phyloP scores from a whole-genome alignment of 2,888 invertebrate species.

The Cephus pygmeus region DNA sequence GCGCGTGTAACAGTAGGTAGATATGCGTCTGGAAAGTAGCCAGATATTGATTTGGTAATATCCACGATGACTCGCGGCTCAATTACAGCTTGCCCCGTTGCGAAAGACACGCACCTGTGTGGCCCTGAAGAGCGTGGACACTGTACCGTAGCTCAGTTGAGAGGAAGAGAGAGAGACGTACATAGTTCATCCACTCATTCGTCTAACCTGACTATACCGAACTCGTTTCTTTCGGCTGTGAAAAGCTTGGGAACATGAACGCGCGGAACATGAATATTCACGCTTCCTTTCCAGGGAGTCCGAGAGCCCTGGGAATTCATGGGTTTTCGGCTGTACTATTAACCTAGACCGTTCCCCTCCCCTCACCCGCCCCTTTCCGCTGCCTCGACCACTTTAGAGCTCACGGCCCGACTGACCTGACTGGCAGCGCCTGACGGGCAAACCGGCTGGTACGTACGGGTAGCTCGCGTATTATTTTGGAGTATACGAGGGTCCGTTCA shows the following conservation, averaged over 20 bases:
- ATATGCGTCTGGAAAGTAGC: not conserved
- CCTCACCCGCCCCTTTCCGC: fast-evolving
- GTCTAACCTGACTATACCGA: not conserved
- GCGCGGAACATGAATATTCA: not conserved
- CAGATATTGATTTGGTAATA: constrained; percentile 11
- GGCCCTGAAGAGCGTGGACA: not conserved
- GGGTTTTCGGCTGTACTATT: not conserved
- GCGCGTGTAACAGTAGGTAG: not conserved
- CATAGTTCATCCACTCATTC: not conserved
- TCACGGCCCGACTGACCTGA: not conserved
- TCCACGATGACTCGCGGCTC: constrained; percentile 9
- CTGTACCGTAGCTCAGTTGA: not conserved
- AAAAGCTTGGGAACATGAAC: not conserved
- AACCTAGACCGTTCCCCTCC: not conserved
- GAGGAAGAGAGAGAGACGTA: not conserved
- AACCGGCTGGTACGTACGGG: not conserved
- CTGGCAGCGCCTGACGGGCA: not conserved
- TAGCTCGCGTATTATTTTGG: not conserved
- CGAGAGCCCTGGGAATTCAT: not conserved
- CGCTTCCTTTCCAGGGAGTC: not conserved
- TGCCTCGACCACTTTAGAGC: not conserved
- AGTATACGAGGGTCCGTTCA: not conserved
- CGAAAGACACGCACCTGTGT: constrained; percentile 11
- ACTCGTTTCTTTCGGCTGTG: not conserved
- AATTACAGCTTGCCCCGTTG: constrained; percentile 7